Conservation (phyloP, 2,888 invertebrate genomes). For the Metellina segmentata region DNA sequence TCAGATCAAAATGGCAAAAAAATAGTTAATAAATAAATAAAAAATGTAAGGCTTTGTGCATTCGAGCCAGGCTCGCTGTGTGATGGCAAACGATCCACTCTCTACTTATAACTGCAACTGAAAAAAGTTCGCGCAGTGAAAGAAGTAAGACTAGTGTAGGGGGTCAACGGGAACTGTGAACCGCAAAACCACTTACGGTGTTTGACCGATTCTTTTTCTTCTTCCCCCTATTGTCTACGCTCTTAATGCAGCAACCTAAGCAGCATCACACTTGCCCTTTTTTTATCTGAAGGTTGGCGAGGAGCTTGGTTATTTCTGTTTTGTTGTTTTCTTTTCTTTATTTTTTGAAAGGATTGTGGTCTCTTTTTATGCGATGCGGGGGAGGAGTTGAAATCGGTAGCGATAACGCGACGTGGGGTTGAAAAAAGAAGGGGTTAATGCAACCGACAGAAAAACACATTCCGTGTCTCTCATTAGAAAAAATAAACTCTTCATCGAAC, state of each 20-base stretch:
- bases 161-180: slow-evolving; percentile 70
- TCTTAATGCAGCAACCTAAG: slow-evolving; percentile 35
- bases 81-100: background rate
- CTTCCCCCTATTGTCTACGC: slow-evolving; percentile 63
- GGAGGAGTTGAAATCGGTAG: slow-evolving; percentile 27
- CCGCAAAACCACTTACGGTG: slow-evolving; percentile 69
- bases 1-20: slow-evolving; percentile 26
- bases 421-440: no score
- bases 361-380: background rate
- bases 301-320: background rate
- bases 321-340: slow-evolving; percentile 10
- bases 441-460: no score
- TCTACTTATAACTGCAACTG: slow-evolving; percentile 3
- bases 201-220: slow-evolving; percentile 57
- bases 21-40: background rate
- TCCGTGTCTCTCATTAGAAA: no score
- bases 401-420: background rate
- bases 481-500: no score
- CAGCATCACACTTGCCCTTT: slow-evolving; percentile 15
- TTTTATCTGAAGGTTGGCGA: background rate
- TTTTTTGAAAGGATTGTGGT: background rate
- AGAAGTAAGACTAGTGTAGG: slow-evolving; percentile 28
- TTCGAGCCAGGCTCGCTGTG: no score
- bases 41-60: background rate
- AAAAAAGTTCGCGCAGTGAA: slow-evolving; percentile 41